phyloP scores from a whole-genome alignment of 2,113 vertebrate genomes.

The Meleagris gallopavo region DNA sequence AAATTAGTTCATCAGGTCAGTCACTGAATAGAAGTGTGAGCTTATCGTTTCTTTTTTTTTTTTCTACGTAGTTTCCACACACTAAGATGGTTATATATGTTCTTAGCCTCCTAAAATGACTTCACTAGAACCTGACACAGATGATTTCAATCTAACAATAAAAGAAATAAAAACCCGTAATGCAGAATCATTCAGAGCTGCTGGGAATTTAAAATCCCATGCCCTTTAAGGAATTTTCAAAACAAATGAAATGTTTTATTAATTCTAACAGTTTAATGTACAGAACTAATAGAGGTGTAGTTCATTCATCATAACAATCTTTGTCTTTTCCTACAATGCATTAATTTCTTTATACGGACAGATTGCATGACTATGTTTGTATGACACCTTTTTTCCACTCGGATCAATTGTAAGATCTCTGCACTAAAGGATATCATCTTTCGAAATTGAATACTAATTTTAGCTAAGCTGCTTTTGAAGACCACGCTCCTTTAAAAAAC shows the following conservation, averaged over 20 bases:
- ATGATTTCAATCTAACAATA: slow-evolving; percentile 34
- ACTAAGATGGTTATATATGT: background rate
- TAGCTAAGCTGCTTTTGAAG: slow-evolving; percentile 80
- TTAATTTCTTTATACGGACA: slow-evolving; percentile 65
- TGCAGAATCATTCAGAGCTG: slow-evolving; percentile 6
- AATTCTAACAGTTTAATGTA: slow-evolving; percentile 64
- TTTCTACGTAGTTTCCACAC: background rate
- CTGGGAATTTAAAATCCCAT: slow-evolving; percentile 33
- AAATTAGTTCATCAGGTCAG: slow-evolving; percentile 7
- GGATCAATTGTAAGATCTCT: slow-evolving; percentile 69
- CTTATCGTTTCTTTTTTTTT: background rate
- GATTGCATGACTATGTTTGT: slow-evolving; percentile 49
- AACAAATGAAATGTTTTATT: slow-evolving; percentile 68
- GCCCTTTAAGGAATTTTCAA: slow-evolving; percentile 57
- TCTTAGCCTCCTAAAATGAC: slow-evolving; percentile 1
- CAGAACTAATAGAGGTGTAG: slow-evolving; percentile 63
- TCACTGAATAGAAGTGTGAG: background rate
- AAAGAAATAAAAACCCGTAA: slow-evolving; percentile 49
- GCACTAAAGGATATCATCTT: slow-evolving; percentile 78
- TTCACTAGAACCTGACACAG: slow-evolving; percentile 24
- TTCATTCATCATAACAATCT: slow-evolving; percentile 61
- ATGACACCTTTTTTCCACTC: slow-evolving; percentile 45
- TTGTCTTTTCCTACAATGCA: slow-evolving; percentile 50
- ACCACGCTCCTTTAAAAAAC: slow-evolving; percentile 73
- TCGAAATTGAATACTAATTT: slow-evolving; percentile 80